Base-by-base conservation (phyloP, 2,113 vertebrate genomes). In the Rhinolophus sinicus region DNA sequence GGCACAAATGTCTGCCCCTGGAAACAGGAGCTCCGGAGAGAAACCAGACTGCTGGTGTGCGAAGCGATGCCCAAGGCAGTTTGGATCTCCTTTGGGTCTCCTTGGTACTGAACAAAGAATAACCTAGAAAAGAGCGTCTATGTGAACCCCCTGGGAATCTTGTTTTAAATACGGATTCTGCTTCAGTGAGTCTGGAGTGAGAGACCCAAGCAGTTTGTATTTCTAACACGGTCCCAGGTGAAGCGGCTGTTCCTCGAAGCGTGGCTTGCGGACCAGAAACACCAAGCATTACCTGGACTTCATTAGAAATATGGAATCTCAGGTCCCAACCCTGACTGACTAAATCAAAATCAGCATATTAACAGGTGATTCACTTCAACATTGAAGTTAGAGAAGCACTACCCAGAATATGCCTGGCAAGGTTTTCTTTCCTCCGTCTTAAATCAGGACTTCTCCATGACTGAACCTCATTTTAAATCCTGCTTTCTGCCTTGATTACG, bases 301-400 rank as follows among this genome's bases (percentile, higher is more conserved):
- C n/a, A 35, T 90, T 26, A 82, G 86, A 95, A 82, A 80, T 67
- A 60, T n/a, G 28, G 54, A 73, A 12, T 58, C 62, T 81, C 87
- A 16, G 18, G 50, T 50, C 56, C 73, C 8, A 65, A 10, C 8
- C 28, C 76, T 92, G 78, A 82, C 54, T 40, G 12, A 67, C 67
- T 65, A 44, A 84, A 87, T 84, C 33, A 70, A 92, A 97, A 93
- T 9, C 26, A 30, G 26, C 64, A 9, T 93, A 67, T 96, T 33
- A 84, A 62, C 89, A 33, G 38, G 70, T 82, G 52, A 78, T 78
- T 87, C 44, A 1, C 60, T 33, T 33, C 35, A 89, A 65, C 52
- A 12, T 10, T 33, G 4, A 44, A 50, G 38, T 58, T 72, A 38
- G 54, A 69, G 35, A 86, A 62, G 78, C 60, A 21, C 30, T 38